Percentiles rank a stretch among this genome's conserved stretches.
Evolutionary conservation across 2,888 invertebrate species (phyloP).

Genomic region (Bellardia pandia): DNA sequence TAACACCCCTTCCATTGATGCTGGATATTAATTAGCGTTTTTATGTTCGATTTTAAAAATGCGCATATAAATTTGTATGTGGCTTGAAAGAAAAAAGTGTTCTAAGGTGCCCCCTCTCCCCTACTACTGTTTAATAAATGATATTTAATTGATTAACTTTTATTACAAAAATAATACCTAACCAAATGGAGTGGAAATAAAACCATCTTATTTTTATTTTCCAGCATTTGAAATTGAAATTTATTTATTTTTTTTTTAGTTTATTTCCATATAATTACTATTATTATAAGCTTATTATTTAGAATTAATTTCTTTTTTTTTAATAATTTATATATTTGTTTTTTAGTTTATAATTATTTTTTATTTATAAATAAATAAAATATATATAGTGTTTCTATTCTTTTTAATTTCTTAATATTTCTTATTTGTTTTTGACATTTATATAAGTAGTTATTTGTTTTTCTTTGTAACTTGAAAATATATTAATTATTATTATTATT

Average conservation of each 20-base stretch:
- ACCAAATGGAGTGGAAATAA: background rate
- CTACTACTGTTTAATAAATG: too few species aligned
- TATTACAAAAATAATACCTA: too few species aligned
- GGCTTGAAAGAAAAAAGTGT: too few species aligned
- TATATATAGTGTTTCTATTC: slow-evolving; percentile 34
- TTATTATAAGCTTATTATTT: slow-evolving; percentile 69
- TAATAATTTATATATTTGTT: slow-evolving; percentile 64
- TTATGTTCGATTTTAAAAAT: too few species aligned
- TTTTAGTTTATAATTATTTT: slow-evolving; percentile 54
- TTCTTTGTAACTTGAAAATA: slow-evolving; percentile 47
- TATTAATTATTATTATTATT: slow-evolving; percentile 19
- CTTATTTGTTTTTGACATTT: slow-evolving; percentile 56
- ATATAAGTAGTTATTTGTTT: slow-evolving; percentile 38
- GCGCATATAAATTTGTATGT: too few species aligned
- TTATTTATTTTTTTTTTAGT: slow-evolving; percentile 54
- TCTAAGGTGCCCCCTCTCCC: too few species aligned
- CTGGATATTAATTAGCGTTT: too few species aligned
- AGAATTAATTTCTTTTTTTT: slow-evolving; percentile 59
- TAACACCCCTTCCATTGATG: too few species aligned
- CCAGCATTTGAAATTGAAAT: slow-evolving; percentile 70
- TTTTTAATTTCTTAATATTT: slow-evolving; percentile 31
- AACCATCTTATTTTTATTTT: slow-evolving; percentile 5
- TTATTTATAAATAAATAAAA: slow-evolving; percentile 71
- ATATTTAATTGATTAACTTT: too few species aligned
- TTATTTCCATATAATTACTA: slow-evolving; percentile 64